A percentile compares a stretch with the other conserved stretches of the same genome.
These are phyloP conservation scores for Orchesella cincta DNA, from an alignment of 1,140 invertebrate genomes.

Conservation along the genomic window DNA sequence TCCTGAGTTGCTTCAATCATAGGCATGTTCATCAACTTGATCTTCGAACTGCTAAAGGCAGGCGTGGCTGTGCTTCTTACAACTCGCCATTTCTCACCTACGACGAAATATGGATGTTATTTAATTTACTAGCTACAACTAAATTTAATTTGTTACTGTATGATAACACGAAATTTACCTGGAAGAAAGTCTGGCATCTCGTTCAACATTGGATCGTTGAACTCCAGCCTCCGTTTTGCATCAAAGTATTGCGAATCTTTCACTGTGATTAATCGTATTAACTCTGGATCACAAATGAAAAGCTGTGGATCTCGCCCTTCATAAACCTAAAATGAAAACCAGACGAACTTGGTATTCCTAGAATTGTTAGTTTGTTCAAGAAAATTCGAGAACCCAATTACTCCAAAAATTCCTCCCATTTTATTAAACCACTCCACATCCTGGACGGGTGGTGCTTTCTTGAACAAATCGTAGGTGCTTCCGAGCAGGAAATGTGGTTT, in stretches of 20 bases:
- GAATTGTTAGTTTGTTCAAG: too few relatives aligned
- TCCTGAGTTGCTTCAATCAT: conserved; percentile 34
- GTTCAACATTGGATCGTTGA: conserved; percentile 35
- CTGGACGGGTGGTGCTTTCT: neutral
- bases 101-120: conserved; percentile 49
- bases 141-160: too few relatives aligned
- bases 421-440: conserved; percentile 28
- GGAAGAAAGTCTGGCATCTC: conserved; percentile 43
- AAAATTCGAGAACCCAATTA: too few relatives aligned
- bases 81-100: conserved; percentile 56
- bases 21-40: conserved; percentile 34
- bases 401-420: conserved; percentile 37
- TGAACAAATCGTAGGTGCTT: conserved; percentile 22
- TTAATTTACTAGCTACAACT: too few relatives aligned
- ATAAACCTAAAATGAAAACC: conserved; percentile 29
- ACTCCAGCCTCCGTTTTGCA: conserved; percentile 52
- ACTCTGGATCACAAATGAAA: conserved; percentile 54
- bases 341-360: neutral
- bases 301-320: conserved; percentile 36
- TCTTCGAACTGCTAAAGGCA: conserved; percentile 31
- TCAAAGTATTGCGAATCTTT: conserved; percentile 63
- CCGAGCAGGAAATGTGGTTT: conserved; percentile 38
- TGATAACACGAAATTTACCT: conserved; percentile 27
- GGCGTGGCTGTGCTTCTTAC: conserved; percentile 32
- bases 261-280: conserved; percentile 60